Percentiles rank a stretch among this genome's conserved stretches.
phyloP scores from a whole-genome alignment of 2,888 invertebrate species.

The Apamea crenata region DNA sequence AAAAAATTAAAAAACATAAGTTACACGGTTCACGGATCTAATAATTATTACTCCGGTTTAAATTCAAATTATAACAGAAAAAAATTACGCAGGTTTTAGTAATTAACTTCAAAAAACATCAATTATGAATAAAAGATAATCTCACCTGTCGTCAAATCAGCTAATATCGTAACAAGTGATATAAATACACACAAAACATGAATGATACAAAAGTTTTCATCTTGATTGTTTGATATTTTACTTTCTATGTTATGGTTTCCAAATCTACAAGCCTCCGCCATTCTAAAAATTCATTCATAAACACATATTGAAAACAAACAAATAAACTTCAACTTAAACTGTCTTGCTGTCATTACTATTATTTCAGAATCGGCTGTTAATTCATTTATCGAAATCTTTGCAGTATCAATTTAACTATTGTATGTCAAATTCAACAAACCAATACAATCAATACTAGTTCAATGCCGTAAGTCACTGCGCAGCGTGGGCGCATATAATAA shows the following conservation, averaged over 20 bases:
- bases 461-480: slow-evolving; percentile 53
- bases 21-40: slow-evolving; percentile 13
- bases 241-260: slow-evolving; percentile 78
- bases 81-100: neutral
- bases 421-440: slow-evolving; percentile 71
- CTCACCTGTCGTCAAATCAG: slow-evolving; percentile 91
- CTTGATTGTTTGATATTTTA: slow-evolving; percentile 80
- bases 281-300: slow-evolving; percentile 74
- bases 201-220: slow-evolving; percentile 88
- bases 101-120: neutral
- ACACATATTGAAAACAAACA: slow-evolving; percentile 58
- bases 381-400: slow-evolving; percentile 34
- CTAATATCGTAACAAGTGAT: slow-evolving; percentile 90
- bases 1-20: slow-evolving; percentile 13
- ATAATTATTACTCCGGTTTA: slow-evolving; percentile 39
- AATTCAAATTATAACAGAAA: slow-evolving; percentile 53
- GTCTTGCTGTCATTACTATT: slow-evolving; percentile 46
- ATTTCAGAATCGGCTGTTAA: slow-evolving; percentile 42
- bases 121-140: slow-evolving; percentile 34
- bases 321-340: slow-evolving; percentile 42
- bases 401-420: slow-evolving; percentile 37
- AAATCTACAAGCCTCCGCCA: slow-evolving; percentile 87
- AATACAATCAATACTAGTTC: slow-evolving; percentile 60
- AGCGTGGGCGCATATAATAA: slow-evolving; percentile 69
- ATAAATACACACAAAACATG: slow-evolving; percentile 90